Conservation (phyloP, 2,113 vertebrate species). For the Rhadina sibilatrix region DNA sequence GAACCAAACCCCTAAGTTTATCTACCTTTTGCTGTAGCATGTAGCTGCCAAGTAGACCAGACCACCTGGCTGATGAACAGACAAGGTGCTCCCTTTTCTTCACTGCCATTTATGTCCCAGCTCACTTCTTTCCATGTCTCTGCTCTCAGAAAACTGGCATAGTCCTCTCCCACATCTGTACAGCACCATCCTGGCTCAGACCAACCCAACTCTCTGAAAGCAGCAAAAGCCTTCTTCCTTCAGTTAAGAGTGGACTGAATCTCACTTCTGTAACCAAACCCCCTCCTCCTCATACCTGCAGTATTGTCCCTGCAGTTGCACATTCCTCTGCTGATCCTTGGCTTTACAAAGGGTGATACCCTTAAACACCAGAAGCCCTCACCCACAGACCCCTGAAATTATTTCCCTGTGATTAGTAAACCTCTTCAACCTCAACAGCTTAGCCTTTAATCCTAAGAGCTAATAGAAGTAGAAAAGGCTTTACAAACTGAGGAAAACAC, state of each 20-base stretch:
- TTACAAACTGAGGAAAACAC: not conserved
- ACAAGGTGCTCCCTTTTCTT: not conserved
- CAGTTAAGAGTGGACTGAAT: not conserved
- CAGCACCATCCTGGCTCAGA: not conserved
- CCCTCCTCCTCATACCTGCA: not conserved
- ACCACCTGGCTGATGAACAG: not conserved
- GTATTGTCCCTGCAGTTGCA: not conserved
- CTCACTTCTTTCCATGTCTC: not conserved
- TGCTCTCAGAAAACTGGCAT: not conserved
- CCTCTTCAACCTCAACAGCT: not conserved
- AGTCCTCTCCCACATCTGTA: not conserved
- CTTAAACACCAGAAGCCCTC: not conserved
- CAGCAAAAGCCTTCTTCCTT: not conserved
- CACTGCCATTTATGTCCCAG: not conserved
- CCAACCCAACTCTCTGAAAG: not conserved
- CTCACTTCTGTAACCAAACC: not conserved
- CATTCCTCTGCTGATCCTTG: constrained; percentile 24
- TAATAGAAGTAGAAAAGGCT: not conserved
- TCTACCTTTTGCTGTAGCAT: not conserved
- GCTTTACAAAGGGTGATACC: not conserved
- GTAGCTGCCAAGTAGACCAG: not conserved
- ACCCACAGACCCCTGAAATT: not conserved
- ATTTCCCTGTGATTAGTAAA: not conserved
- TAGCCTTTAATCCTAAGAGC: not conserved
- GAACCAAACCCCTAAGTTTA: not conserved